A percentile compares a stretch with the other conserved stretches of the same genome.
phyloP scores from a whole-genome alignment of 1,140 invertebrate species.

The Parapsyche elsis region DNA sequence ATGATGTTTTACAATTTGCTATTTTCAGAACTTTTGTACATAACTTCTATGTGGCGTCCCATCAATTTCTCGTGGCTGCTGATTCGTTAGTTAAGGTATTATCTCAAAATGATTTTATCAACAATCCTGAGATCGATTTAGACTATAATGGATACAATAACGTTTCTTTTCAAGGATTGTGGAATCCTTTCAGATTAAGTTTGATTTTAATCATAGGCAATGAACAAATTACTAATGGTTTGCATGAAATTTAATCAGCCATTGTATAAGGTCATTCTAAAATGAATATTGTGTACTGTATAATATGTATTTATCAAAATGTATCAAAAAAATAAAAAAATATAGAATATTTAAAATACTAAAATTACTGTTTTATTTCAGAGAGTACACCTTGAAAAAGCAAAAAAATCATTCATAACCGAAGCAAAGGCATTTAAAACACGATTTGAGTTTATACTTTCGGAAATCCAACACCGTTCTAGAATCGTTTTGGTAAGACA shows the following conservation, averaged over 20 bases:
- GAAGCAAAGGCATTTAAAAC: conserved; percentile 59
- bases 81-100: conserved; percentile 51
- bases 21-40: conserved; percentile 61
- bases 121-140: background rate
- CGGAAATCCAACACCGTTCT: conserved; percentile 62
- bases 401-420: conserved; percentile 57
- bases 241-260: conserved; percentile 60
- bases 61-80: conserved; percentile 46
- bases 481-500: conserved; percentile 62
- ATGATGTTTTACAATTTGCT: too few species aligned
- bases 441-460: conserved; percentile 59
- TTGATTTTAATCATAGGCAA: conserved; percentile 35
- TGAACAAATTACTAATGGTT: conserved; percentile 56
- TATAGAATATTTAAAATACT: conserved; percentile 1
- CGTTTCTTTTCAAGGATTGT: conserved; percentile 32
- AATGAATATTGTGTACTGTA: too few species aligned
- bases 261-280: conserved; percentile 21
- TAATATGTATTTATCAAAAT: too few species aligned
- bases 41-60: conserved; percentile 55
- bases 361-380: conserved; percentile 51
- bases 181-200: conserved; percentile 43
- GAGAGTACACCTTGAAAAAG: conserved; percentile 60
- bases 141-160: background rate
- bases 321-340: background rate
- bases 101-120: background rate